Base-by-base conservation (phyloP, 2,888 invertebrate genomes). In the Agrochola macilenta region DNA sequence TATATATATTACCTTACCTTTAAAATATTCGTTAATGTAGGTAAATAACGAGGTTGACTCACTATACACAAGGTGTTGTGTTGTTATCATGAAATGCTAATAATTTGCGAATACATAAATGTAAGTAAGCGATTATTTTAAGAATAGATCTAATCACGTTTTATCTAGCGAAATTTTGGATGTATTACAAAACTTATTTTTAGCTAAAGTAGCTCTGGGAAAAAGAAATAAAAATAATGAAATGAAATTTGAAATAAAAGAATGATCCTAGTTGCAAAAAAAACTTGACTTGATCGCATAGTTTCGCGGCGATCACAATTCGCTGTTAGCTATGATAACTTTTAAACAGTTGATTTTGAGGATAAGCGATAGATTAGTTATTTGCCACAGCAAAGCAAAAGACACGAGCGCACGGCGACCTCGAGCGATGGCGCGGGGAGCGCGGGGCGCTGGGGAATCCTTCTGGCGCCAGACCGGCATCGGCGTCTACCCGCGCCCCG, bases 401-500 rank as follows among this genome's bases (percentile, higher is more conserved):
- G 90, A 90, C 89, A 91, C 89, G 92, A 91, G 92, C 91, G 92
- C 91, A 85, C 91, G 90, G 93, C 91, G 93, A 93, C 93, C 93
- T 93, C 93, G 93, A 91, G 89, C 85, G 87, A 84, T 85, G 88
- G 89, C 83, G 91, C 87, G 92, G 90, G 89, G 91, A 88, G 90
- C 86, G 95, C 91, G 94, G 93, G 94, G 95, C 95, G 96, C 96
- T 95, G 97, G 97, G 97, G 97, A 97, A 97, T 97, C 97, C 97
- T 96, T 96, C 95, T 96, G 97, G 97, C 97, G 97, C 97, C 96
- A 97, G 97, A 96, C 96, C 95, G 97, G 93, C 96, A 95, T 91
- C 94, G 93, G 93, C 92, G 96, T 96, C 96, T 95, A 93, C 94
- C 94, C 94, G 94, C 94, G 91, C 94, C 94, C 94, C 88, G 89